Evolutionary conservation across 1,140 invertebrate species (phyloP), one percentile per base, ranked within the genome.

Genomic region (Drosophila leontia): DNA sequence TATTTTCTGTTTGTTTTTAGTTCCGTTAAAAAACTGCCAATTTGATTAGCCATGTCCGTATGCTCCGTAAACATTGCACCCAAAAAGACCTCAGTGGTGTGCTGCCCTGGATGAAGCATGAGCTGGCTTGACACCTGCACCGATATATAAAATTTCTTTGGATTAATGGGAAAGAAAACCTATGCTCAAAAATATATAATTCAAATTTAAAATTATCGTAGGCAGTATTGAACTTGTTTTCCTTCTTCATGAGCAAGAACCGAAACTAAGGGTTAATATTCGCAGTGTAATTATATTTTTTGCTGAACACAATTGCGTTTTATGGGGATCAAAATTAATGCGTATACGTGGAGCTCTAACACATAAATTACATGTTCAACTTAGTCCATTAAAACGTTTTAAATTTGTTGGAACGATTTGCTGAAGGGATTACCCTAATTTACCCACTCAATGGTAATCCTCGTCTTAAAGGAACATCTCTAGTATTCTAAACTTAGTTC

Each of bases 301-400:
- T 29, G 26, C 32, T 84, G 82, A 84, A 84, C 82, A 84, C 82
- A 88, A 77, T 83, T 63, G 63, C 35, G 11, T 70, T 56, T 26
- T 42, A 37, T 48, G 42, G 26, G 58, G 69, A 39, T 59, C 32
- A 70, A 76, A 76, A 58, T n/a, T 32, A 57, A 76, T 60, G 39
- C 44, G 37, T 23, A 12, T 39, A 15, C 56, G 34, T 63, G 64
- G 61, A 60, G 70, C 65, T 79, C 55, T 39, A 78, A 78, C 75
- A 82, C 75, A 85, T 34, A 48, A 32, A 48, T 47, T 34, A 45
- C 63, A 61, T 84, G 84, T 84, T 90, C 84, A 90, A 87, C 84
- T 81, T 90, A 90, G 85, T 87, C 84, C 84, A 87, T 81, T 80
- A 75, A 80, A 88, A 87, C 61, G 34, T 72, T 74, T 83, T 63